phyloP scores from a whole-genome alignment of 1,140 invertebrate genomes.

The Eueides isabella region DNA sequence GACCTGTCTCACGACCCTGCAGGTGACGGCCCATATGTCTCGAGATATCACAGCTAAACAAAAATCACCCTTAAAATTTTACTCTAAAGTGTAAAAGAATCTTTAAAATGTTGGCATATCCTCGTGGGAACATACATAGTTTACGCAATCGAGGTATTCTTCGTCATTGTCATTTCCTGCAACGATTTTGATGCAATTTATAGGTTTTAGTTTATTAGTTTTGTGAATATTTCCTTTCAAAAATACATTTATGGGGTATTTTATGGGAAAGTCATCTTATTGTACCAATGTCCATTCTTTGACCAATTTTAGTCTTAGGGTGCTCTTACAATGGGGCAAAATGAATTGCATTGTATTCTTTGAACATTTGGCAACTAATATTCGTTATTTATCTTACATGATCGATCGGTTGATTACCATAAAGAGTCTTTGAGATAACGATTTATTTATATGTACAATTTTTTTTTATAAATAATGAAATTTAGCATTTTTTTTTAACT shows the following conservation, averaged over 20 bases:
- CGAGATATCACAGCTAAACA: constrained; percentile 24
- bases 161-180: constrained; percentile 45
- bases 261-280: constrained; percentile 21
- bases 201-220: constrained; percentile 40
- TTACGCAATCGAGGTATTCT: constrained; percentile 67
- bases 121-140: constrained; percentile 68
- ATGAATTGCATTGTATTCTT: neutral
- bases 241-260: constrained; percentile 40
- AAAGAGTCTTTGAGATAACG: neutral
- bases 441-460: neutral
- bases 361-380: neutral
- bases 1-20: constrained; percentile 75
- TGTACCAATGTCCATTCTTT: neutral
- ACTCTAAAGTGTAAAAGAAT: constrained; percentile 29
- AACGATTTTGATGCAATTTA: constrained; percentile 58
- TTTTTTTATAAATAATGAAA: too few species aligned
- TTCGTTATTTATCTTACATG: neutral
- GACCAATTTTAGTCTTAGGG: constrained; percentile 8
- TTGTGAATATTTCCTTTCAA: constrained; percentile 35
- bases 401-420: neutral
- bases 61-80: constrained; percentile 43
- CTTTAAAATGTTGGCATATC: constrained; percentile 25
- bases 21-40: constrained; percentile 64
- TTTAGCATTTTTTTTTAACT: neutral
- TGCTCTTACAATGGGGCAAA: neutral